Evolutionary conservation across 1,140 invertebrate genomes (phyloP), one percentile per base, ranked within the genome.

Genomic region (Leptoteleia sp.): DNA sequence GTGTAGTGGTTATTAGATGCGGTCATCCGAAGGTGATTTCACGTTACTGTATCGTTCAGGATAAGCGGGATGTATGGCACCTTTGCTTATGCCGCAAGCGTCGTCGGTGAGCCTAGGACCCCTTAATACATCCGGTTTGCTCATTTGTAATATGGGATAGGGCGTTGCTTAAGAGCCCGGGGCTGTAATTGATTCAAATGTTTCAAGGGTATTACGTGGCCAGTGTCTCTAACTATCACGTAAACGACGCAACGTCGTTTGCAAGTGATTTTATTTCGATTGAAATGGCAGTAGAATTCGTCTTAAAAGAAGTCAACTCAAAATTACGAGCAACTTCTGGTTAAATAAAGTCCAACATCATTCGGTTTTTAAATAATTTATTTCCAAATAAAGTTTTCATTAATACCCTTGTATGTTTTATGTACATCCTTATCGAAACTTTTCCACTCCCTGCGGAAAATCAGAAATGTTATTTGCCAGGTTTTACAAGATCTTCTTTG

Each of bases 181-280:
- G 84, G 80, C 67, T 71, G 50, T 86, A 88, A 88, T 88, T 87
- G 86, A 88, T 84, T 88, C 82, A 87, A 87, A 87, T 87, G 82
- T 68, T 85, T 72, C 76, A 12, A 67, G 82, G 81, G 80, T 80
- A 81, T 86, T 83, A 83, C 64, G 52, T 25, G 61, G 50, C 42
- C 59, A 64, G 27, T 55, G 47, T 70, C 33, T 52, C 29, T 57
- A 22, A 54, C 55, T 19, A 47, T 29, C 38, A 59, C 25, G 8
- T 61, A 47, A 52, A 40, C 17, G 55, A 16, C 11, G n/a, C 19
- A 52, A 37, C 7, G 3, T 35, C 12, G n/a, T 64, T 48, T 37
- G 1, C 12, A 25, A 71, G 6, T 59, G 50, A 70, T 55, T 50
- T 38, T 17, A 19, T 37, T 59, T 27, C 25, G 1, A n/a, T 4